phyloP scores from a whole-genome alignment of 2,888 invertebrate species.

The Vanessa cardui region DNA sequence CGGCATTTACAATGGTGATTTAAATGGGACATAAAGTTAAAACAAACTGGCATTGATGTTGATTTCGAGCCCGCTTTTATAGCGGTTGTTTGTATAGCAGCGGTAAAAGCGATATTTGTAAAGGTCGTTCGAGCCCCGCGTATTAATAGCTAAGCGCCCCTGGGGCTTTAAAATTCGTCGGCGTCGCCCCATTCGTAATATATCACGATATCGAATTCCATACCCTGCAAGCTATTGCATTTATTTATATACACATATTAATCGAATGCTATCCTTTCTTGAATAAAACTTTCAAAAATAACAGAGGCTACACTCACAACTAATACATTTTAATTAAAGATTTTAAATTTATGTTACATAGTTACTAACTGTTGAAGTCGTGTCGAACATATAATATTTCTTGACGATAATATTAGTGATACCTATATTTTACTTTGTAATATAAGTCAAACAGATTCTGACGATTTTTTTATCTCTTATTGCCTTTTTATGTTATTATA shows the following conservation, averaged over 20 bases:
- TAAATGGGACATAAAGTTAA: constrained; percentile 35
- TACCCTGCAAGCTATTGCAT: constrained; percentile 40
- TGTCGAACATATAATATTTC: too few relatives aligned
- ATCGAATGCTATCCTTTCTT: background rate
- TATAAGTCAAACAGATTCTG: too few relatives aligned
- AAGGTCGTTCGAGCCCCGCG: constrained; percentile 65
- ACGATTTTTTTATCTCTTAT: too few relatives aligned
- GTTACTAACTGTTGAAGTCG: too few relatives aligned
- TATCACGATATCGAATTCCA: constrained; percentile 73
- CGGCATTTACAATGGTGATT: constrained; percentile 34
- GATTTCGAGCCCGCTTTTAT: constrained; percentile 54
- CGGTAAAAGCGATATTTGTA: constrained; percentile 63
- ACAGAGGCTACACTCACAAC: too few relatives aligned
- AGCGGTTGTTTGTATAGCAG: constrained; percentile 67
- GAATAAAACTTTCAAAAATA: background rate
- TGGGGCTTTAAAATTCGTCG: constrained; percentile 64
- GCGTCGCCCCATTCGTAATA: constrained; percentile 63
- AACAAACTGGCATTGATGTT: constrained; percentile 40
- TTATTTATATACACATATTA: constrained; percentile 17
- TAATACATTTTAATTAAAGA: too few relatives aligned
- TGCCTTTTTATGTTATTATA: too few relatives aligned
- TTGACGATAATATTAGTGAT: too few relatives aligned
- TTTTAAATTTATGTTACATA: too few relatives aligned
- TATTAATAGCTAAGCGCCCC: constrained; percentile 57
- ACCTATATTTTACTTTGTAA: too few relatives aligned